Conservation (phyloP, 1,140 invertebrate species). For the Leguminivora glycinivorella region DNA sequence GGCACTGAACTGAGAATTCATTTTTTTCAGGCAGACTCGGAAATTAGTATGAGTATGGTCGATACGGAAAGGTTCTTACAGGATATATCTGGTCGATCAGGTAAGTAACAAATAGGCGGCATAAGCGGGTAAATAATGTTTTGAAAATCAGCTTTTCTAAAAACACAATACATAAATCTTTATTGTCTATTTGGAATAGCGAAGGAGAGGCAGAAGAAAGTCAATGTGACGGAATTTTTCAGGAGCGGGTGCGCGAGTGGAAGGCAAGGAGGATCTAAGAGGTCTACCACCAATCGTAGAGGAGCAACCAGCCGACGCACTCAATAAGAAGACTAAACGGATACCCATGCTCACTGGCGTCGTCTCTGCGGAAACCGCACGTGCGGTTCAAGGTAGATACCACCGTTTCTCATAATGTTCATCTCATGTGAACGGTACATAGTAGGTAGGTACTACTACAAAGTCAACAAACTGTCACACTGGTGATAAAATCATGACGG, state of each 20-base stretch:
- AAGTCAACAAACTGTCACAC: too few relatives aligned
- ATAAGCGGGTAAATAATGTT: too few relatives aligned
- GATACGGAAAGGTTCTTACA: constrained; percentile 61
- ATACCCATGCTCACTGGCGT: constrained; percentile 86
- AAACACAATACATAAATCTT: too few relatives aligned
- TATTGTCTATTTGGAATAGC: too few relatives aligned
- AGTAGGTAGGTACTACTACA: too few relatives aligned
- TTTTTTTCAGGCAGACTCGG: constrained; percentile 57
- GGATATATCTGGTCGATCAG: constrained; percentile 56
- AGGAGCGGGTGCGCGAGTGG: constrained; percentile 79
- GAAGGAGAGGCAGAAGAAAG: too few relatives aligned
- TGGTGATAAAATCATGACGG: too few relatives aligned
- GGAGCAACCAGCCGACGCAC: constrained; percentile 79
- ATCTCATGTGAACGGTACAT: too few relatives aligned
- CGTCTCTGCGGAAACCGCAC: constrained; percentile 84
- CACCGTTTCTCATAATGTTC: too few relatives aligned
- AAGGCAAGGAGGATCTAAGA: constrained; percentile 82
- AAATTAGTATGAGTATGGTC: constrained; percentile 50
- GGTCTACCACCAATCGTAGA: constrained; percentile 81
- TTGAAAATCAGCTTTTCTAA: too few relatives aligned
- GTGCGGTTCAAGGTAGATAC: constrained; percentile 77
- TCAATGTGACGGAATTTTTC: neutral
- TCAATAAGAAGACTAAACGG: constrained; percentile 76
- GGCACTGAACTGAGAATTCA: too few relatives aligned
- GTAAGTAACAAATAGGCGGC: constrained; percentile 44